Evolutionary conservation across 2,888 invertebrate species (phyloP).

Genomic region (Rugalucina vietnamica): DNA sequence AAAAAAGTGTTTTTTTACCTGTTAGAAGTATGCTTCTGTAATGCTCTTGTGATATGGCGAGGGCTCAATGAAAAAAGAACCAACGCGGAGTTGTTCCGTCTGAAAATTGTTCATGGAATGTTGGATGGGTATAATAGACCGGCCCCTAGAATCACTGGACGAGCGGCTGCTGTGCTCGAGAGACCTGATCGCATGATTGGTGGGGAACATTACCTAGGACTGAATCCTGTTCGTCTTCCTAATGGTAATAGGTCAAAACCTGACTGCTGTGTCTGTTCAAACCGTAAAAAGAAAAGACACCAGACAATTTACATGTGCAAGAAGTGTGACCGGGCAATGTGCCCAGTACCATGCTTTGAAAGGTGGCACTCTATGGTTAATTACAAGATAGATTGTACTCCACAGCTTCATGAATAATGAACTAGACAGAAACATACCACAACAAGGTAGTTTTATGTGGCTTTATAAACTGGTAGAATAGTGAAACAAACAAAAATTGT

Average conservation of each 20-base stretch:
- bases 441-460: no score
- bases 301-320: neutral
- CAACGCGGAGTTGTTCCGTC: conserved; percentile 4
- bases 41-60: conserved; percentile 14
- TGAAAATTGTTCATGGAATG: conserved; percentile 22
- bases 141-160: neutral
- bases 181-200: neutral
- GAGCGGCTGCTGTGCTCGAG: neutral
- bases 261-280: neutral
- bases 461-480: no score
- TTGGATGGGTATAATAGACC: neutral
- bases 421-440: no score
- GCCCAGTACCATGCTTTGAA: neutral
- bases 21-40: conserved; percentile 13
- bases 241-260: neutral
- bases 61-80: neutral
- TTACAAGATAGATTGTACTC: neutral
- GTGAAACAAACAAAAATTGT: no score
- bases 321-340: neutral
- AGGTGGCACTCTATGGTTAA: neutral
- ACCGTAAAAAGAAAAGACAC: neutral
- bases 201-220: neutral
- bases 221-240: neutral
- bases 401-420: neutral
- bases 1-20: neutral